Evolutionary conservation across 2,113 vertebrate genomes (phyloP).

Genomic region (Micromys minutus): DNA sequence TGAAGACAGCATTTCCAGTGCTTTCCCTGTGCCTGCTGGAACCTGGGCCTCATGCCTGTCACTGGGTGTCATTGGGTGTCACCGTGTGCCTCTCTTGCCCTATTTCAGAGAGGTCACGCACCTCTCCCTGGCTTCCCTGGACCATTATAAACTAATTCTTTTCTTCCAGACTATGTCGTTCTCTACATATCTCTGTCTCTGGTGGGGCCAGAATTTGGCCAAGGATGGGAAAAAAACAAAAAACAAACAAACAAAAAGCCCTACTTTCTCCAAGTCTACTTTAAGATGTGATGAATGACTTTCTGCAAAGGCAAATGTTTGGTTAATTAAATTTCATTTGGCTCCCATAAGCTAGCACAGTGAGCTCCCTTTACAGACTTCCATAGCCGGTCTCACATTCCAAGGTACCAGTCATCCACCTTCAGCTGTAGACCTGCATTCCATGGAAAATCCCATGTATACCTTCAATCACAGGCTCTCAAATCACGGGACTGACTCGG

Average conservation of each 20-base stretch:
- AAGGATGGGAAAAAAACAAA: background rate
- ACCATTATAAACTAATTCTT: background rate
- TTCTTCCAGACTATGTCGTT: background rate
- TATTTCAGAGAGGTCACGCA: background rate
- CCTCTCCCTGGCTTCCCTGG: background rate
- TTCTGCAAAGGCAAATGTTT: background rate
- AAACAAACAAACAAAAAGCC: no score
- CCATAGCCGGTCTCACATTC: background rate
- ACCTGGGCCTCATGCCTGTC: background rate
- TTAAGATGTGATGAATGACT: background rate
- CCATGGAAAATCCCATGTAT: background rate
- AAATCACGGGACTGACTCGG: no score
- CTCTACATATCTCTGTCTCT: background rate
- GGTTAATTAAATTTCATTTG: background rate
- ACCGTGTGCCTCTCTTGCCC: accelerated
- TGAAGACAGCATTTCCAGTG: background rate
- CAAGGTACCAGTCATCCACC: background rate
- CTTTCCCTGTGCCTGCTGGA: accelerated
- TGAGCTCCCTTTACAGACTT: background rate
- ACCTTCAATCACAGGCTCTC: background rate
- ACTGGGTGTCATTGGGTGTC: background rate
- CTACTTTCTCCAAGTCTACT: no score
- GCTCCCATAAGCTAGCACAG: background rate
- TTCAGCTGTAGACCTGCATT: background rate
- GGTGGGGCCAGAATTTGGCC: background rate